These are phyloP conservation scores for Drosophila repleta DNA, from an alignment of 1,140 invertebrate genomes.

Conservation along the genomic window DNA sequence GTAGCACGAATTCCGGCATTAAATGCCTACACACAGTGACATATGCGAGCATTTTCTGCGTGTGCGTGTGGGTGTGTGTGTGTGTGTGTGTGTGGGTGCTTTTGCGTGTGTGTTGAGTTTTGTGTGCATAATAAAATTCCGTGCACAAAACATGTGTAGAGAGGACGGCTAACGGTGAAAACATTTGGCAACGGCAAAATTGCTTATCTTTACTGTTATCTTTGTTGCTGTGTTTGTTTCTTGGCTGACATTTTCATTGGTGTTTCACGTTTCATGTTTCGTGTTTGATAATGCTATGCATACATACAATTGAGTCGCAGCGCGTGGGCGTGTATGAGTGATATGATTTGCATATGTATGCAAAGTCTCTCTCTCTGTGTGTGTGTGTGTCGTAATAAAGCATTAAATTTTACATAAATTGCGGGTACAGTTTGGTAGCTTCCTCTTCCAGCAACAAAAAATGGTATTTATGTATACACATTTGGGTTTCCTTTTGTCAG, in stretches of 20 bases:
- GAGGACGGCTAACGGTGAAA: constrained; percentile 46
- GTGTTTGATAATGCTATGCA: constrained; percentile 76
- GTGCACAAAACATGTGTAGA: constrained; percentile 71
- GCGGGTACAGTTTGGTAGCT: constrained; percentile 59
- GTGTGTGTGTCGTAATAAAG: constrained; percentile 67
- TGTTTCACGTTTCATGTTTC: constrained; percentile 72
- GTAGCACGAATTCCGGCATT: constrained; percentile 34
- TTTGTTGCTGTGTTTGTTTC: constrained; percentile 48
- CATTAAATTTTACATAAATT: constrained; percentile 78
- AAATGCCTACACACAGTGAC: constrained; percentile 53
- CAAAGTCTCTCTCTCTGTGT: constrained; percentile 17
- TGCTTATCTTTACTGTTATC: constrained; percentile 72
- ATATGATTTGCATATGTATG: constrained; percentile 75
- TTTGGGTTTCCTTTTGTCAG: constrained; percentile 43
- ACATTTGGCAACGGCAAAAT: constrained; percentile 59
- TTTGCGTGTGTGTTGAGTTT: constrained; percentile 39
- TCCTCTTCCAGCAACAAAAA: constrained; percentile 37
- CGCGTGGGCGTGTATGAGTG: constrained; percentile 70
- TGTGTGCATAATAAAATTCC: constrained; percentile 80
- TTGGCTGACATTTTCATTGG: constrained; percentile 74
- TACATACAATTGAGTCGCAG: constrained; percentile 36
- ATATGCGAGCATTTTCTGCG: constrained; percentile 56
- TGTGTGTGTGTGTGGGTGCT: constrained; percentile 17
- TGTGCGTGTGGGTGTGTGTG: constrained; percentile 15
- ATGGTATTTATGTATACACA: constrained; percentile 38